Conservation (phyloP, 2,888 invertebrate genomes). For the Ormyrus rosae region DNA sequence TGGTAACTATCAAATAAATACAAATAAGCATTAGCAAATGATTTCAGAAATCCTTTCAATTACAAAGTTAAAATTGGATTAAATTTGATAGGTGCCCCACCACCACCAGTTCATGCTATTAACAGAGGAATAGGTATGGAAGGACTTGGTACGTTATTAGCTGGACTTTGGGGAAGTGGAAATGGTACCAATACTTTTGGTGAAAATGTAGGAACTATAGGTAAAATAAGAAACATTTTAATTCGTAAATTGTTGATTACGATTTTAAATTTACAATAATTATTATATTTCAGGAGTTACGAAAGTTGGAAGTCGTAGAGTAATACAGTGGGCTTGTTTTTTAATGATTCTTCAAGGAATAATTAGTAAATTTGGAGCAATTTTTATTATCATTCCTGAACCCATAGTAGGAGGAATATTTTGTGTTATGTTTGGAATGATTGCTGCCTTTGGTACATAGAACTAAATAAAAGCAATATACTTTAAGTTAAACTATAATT, state of each 20-base stretch:
- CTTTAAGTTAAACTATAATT: too few species aligned
- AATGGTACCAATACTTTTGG: conserved; percentile 94
- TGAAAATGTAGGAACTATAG: conserved; percentile 93
- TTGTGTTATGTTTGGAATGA: conserved; percentile 90
- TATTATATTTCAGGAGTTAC: conserved; percentile 67
- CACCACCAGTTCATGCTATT: conserved; percentile 91
- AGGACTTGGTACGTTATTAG: conserved; percentile 89
- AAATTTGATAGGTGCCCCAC: conserved; percentile 81
- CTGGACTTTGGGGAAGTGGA: conserved; percentile 90
- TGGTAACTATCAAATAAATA: conserved; percentile 74
- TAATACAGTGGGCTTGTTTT: conserved; percentile 85
- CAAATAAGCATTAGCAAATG: conserved; percentile 58
- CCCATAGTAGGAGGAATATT: conserved; percentile 89
- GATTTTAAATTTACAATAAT: conserved; percentile 1
- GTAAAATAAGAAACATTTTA: conserved; percentile 67
- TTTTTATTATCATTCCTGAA: conserved; percentile 88
- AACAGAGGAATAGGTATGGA: conserved; percentile 92
- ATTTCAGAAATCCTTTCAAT: conserved; percentile 7
- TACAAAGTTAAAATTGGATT: conserved; percentile 17
- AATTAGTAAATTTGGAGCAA: conserved; percentile 86
- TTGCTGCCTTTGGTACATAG: conserved; percentile 84
- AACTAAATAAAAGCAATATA: conserved; percentile 1
- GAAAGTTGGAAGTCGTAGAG: conserved; percentile 87
- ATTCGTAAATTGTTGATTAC: background rate
- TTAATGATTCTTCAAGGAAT: conserved; percentile 87